Conservation (phyloP, 2,113 vertebrate species). For the Speoplatyrhinus poulsoni region DNA sequence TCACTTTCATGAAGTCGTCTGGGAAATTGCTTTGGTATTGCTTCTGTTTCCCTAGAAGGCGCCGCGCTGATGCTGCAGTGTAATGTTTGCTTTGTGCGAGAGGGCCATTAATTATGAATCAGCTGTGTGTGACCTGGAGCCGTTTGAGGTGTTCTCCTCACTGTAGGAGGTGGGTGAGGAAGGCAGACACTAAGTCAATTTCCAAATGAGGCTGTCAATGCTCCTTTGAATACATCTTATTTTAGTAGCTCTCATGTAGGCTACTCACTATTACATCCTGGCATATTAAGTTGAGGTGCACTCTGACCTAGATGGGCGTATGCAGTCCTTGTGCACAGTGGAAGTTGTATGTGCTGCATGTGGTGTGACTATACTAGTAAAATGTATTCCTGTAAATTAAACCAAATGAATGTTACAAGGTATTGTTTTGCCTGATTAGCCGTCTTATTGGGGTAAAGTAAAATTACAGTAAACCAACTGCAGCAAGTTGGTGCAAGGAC, state of each 20-base stretch:
- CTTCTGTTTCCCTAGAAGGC: conserved; percentile 31
- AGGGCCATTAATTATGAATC: conserved; percentile 60
- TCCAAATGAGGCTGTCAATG: neutral
- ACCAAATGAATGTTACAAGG: neutral
- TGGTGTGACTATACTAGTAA: neutral
- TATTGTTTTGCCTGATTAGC: neutral
- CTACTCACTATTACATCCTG: conserved; percentile 12
- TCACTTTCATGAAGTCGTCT: conserved; percentile 26
- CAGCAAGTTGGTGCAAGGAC: too few relatives aligned
- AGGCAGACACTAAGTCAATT: neutral
- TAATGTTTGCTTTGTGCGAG: conserved; percentile 44
- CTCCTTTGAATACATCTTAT: conserved; percentile 4
- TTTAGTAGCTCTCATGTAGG: conserved; percentile 6
- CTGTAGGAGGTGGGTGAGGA: conserved; percentile 2
- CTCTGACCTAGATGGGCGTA: conserved; percentile 15
- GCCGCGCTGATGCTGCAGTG: conserved; percentile 39
- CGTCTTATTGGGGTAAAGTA: too few relatives aligned
- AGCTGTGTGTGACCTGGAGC: conserved; percentile 20
- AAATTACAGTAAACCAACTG: too few relatives aligned
- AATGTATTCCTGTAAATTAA: neutral
- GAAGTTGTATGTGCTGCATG: neutral
- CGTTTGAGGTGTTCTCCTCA: conserved; percentile 24
- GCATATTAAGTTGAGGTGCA: neutral
- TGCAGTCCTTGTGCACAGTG: conserved; percentile 14
- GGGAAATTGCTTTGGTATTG: conserved; percentile 19